Evolutionary conservation across 2,797 vertebrate genomes (phyloP), one percentile per base, ranked within the genome.

Genomic region (Coregonus ussuriensis): DNA sequence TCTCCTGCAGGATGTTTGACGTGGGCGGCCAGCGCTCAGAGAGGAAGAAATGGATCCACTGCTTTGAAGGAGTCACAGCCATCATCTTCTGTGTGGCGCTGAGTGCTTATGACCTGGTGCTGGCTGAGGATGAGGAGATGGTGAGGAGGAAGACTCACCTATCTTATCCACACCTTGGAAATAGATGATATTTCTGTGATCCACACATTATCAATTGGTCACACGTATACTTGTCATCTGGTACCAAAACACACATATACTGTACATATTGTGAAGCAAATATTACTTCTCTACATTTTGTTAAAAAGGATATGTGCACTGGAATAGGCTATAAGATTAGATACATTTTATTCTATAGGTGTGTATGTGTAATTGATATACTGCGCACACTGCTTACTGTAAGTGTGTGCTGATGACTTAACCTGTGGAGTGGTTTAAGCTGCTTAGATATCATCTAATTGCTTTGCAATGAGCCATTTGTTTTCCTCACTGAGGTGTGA

Each of bases 21-120:
- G 93, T 94, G 29, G 94, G 93, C 79, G 93, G 94, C 54, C 94
- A 94, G 62, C 91, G 94, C 79, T 94, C 93, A 0, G 93, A 94
- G 88, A 91, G 94, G 71, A 94, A 99, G 94, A 99, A 99, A 89
- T 98, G 97, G 98, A 99, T 99, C 88, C 98, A 99, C 89, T 99
- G 98, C 90, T 99, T 99, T 0, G 98, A 99, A 87, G 98, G 97
- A 0, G 98, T 99, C 85, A 99, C 98, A 0, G 98, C 98, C 88
- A 99, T 99, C 80, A 99, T 99, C 76, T 99, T 99, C 88, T 99
- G 97, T 0, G 98, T 99, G 37, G 97, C 98, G 5, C 90, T 99
- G 79, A 99, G 98, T 3, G 98, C 97, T 54, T 99, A 99, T 0
- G 98, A 99, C 93, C 93, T 99, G 89, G 96, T 99, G 89, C 90